These are phyloP conservation scores for fruit fly (Drosophila melanogaster) DNA, from an alignment of 1,140 invertebrate genomes.

Conservation along the genomic window Release_6_plus_ISO1_MT NC_004354.4:20279001-20279500, in stretches of 20 bases:
- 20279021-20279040: constrained; percentile 83
- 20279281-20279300: constrained; percentile 57
- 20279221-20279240: constrained; percentile 20
- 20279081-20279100: constrained; percentile 73
- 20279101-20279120: constrained; percentile 39
- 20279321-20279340: constrained; percentile 43
- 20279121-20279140: constrained; percentile 24
- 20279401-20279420: constrained; percentile 74
- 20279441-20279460: constrained; percentile 82
- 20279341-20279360: neutral
- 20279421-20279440: constrained; percentile 82
- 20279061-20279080: constrained; percentile 82
- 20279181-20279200: constrained; percentile 24
- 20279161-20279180: neutral
- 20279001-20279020: constrained; percentile 54
- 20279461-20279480: constrained; percentile 67
- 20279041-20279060: constrained; percentile 83
- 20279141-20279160: neutral
- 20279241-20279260: constrained; percentile 4
- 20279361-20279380: neutral
- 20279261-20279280: constrained; percentile 33
- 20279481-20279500: constrained; percentile 7
- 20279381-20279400: constrained; percentile 14
- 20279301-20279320: constrained; percentile 68
- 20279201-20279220: constrained; percentile 78